These are phyloP conservation scores for Arvicanthis niloticus DNA, from an alignment of 2,113 vertebrate genomes.

Conservation along the genomic window DNA sequence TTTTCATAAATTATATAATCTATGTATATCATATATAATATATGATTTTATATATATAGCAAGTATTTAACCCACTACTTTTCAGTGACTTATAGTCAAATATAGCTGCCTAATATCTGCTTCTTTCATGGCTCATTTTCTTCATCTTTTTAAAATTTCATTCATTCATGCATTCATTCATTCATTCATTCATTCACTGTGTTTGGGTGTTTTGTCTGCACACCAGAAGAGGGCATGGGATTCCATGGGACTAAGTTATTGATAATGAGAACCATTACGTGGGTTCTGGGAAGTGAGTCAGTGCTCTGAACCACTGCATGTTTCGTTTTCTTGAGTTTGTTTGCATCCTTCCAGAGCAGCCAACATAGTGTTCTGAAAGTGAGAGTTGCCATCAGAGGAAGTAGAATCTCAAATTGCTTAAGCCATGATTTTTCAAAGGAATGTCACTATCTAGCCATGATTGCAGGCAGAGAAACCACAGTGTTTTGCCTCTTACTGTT, in stretches of 20 bases:
- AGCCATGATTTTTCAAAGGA: constrained; percentile 43
- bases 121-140: not conserved
- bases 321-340: constrained; percentile 27
- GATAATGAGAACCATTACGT: not conserved
- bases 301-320: not conserved
- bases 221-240: not conserved
- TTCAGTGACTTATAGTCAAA: constrained; percentile 48
- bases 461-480: not conserved
- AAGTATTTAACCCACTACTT: not conserved
- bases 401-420: not conserved
- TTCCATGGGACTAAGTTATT: not conserved
- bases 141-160: no score
- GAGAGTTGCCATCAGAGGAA: not conserved
- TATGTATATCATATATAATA: not conserved
- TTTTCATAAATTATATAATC: not conserved
- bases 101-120: not conserved
- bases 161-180: not conserved
- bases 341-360: not conserved
- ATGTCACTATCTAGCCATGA: not conserved
- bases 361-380: constrained; percentile 15
- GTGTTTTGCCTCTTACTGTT: not conserved
- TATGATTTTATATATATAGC: no score
- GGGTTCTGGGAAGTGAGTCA: not conserved
- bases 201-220: not conserved
- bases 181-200: not conserved